Percentiles rank a stretch among this genome's conserved stretches.
phyloP scores from a whole-genome alignment of 1,140 invertebrate species.

The Metaphire vulgaris region DNA sequence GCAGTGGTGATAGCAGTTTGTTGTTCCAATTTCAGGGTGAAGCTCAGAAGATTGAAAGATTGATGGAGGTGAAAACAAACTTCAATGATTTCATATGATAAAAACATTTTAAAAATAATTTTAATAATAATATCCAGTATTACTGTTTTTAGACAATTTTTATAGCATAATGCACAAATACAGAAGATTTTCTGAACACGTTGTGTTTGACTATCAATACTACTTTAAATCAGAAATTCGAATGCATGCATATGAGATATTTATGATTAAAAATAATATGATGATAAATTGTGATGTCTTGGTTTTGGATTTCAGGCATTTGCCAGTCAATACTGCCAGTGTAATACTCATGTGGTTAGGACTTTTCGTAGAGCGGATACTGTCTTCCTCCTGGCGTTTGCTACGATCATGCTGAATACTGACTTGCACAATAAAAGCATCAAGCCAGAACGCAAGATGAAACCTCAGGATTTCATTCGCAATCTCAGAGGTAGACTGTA shows the following conservation, averaged over 20 bases:
- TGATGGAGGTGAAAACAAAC: slow-evolving; percentile 95
- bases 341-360: slow-evolving; percentile 73
- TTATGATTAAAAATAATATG: too few species aligned
- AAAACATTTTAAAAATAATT: too few species aligned
- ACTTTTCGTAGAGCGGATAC: slow-evolving; percentile 57
- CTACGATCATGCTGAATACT: slow-evolving; percentile 98
- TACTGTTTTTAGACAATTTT: too few species aligned
- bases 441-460: slow-evolving; percentile 91
- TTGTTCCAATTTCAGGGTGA: slow-evolving; percentile 62
- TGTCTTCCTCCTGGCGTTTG: slow-evolving; percentile 94
- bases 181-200: too few species aligned
- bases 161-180: too few species aligned
- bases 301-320: slow-evolving; percentile 68
- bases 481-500: slow-evolving; percentile 72
- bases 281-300: too few species aligned
- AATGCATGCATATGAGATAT: too few species aligned
- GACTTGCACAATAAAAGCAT: slow-evolving; percentile 94
- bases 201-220: too few species aligned
- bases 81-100: too few species aligned
- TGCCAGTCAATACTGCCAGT: slow-evolving; percentile 84
- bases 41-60: slow-evolving; percentile 94
- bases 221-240: too few species aligned
- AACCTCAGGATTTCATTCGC: slow-evolving; percentile 90
- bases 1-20: too few species aligned
- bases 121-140: too few species aligned